A percentile compares a stretch with the other conserved stretches of the same genome.
These are phyloP conservation scores for Drosophila nigromelanica DNA, from an alignment of 1,140 invertebrate species.

Conservation along the genomic window DNA sequence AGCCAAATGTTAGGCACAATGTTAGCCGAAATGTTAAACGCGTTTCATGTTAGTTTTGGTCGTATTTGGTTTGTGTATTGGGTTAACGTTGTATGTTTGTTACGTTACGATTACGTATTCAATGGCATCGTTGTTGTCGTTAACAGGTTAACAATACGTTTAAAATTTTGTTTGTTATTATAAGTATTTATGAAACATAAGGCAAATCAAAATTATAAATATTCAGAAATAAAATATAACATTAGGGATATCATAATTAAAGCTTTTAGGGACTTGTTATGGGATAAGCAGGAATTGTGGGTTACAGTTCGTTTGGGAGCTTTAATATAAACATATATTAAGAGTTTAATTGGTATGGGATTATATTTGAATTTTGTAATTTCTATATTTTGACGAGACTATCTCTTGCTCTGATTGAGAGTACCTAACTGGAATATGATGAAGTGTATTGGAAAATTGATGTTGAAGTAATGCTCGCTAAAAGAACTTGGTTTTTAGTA, in stretches of 20 bases:
- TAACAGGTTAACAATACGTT: slow-evolving; percentile 30
- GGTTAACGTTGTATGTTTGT: slow-evolving; percentile 38
- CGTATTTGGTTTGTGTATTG: slow-evolving; percentile 59
- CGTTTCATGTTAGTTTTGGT: slow-evolving; percentile 36
- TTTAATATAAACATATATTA: slow-evolving; percentile 38
- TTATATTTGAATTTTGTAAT: neutral
- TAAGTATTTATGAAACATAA: slow-evolving; percentile 61
- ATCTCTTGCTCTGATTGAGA: slow-evolving; percentile 46
- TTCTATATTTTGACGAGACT: slow-evolving; percentile 70
- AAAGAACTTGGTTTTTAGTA: neutral
- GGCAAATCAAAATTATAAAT: slow-evolving; percentile 35
- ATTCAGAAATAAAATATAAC: slow-evolving; percentile 20
- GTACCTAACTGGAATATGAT: slow-evolving; percentile 30
- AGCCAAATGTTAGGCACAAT: slow-evolving; percentile 50
- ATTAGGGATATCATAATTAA: slow-evolving; percentile 18
- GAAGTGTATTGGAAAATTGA: slow-evolving; percentile 31
- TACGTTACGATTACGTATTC: slow-evolving; percentile 72
- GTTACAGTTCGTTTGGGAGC: slow-evolving; percentile 4
- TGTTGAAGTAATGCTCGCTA: slow-evolving; percentile 3
- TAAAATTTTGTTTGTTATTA: slow-evolving; percentile 29
- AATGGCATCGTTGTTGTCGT: slow-evolving; percentile 75
- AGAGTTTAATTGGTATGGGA: slow-evolving; percentile 16
- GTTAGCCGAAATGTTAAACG: slow-evolving; percentile 58
- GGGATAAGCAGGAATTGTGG: slow-evolving; percentile 39
- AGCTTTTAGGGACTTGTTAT: slow-evolving; percentile 19